Conservation (phyloP, 1,140 invertebrate species). For the Papilio polytes region DNA sequence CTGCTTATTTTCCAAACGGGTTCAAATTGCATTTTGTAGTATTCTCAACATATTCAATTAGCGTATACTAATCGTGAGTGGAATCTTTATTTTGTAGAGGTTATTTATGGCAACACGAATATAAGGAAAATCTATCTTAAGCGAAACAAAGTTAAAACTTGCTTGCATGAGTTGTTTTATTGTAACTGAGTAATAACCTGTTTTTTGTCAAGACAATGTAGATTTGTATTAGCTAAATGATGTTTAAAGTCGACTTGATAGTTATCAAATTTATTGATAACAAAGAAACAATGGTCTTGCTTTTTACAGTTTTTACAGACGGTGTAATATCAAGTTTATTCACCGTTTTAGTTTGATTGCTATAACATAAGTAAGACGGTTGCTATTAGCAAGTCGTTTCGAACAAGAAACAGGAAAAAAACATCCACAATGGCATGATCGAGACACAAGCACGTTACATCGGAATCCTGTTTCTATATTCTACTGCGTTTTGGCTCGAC, state of each 20-base stretch:
- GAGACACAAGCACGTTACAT: background rate
- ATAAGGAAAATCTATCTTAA: background rate
- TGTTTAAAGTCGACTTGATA: background rate
- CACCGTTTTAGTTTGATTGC: background rate
- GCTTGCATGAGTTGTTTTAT: background rate
- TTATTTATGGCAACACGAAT: background rate
- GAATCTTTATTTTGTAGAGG: background rate
- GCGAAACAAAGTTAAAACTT: background rate
- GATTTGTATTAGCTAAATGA: background rate
- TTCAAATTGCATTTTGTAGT: background rate
- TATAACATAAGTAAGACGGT: background rate
- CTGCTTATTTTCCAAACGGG: background rate
- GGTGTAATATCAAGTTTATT: background rate
- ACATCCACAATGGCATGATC: constrained; percentile 1
- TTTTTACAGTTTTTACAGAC: background rate
- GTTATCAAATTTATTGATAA: background rate
- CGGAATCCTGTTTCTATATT: constrained; percentile 19
- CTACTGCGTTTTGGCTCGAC: background rate
- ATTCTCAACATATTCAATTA: no score
- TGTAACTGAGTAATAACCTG: background rate
- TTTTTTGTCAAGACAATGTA: background rate
- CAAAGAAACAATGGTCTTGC: background rate
- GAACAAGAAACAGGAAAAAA: constrained; percentile 25
- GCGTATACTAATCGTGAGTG: no score
- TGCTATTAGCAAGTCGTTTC: background rate